Base-by-base conservation (phyloP, 2,113 vertebrate genomes). In the Oreochromis tanganicae region DNA sequence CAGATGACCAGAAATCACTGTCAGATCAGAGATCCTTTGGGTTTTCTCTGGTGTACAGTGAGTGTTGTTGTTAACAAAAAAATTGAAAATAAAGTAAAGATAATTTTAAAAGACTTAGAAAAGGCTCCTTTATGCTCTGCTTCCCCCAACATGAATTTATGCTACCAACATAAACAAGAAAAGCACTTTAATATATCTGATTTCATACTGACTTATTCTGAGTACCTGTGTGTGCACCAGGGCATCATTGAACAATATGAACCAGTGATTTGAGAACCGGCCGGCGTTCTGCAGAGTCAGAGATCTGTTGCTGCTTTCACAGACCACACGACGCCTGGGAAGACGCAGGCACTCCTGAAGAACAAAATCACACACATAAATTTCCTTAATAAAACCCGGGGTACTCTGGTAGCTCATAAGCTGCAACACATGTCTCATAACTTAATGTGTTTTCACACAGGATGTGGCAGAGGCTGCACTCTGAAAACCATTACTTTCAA, bases 211-310 rank as follows among this genome's bases (percentile, higher is more conserved):
- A 63, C 24, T 34, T 83, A 13, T 29, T 34, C 7, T 81, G 52
- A 54, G 17, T 91, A 99, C 99, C 98, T 99, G 99, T 85, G 97
- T 98, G 79, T 99, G 98, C 32, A 99, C 98, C 83, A 99, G 95
- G n/a, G 97, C 96, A 36, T 99, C 98, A 1, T 98, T 99, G 90
- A 99, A 99, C 80, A 99, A 97, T 73, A 99, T 98, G 93, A 99
- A 99, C 97, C 98, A 98, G 88, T 99, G 98, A 46, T 97, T 98
- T 56, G 98, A 99, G 94, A 99, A 99, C 19, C 98, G 96, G 8
- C 98, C 98, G 0, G 98, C 97, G 0, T 99, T 98, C 94, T 98
- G 98, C 38, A 99, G 95, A 3, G 97, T 97, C 78, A 99, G 61
- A 2, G 92, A 97, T 41, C 98, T 96, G 94, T 98, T 98, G 93